Evolutionary conservation across 2,797 vertebrate species (phyloP).

Genomic region (Neosilurus hyrtlii): DNA sequence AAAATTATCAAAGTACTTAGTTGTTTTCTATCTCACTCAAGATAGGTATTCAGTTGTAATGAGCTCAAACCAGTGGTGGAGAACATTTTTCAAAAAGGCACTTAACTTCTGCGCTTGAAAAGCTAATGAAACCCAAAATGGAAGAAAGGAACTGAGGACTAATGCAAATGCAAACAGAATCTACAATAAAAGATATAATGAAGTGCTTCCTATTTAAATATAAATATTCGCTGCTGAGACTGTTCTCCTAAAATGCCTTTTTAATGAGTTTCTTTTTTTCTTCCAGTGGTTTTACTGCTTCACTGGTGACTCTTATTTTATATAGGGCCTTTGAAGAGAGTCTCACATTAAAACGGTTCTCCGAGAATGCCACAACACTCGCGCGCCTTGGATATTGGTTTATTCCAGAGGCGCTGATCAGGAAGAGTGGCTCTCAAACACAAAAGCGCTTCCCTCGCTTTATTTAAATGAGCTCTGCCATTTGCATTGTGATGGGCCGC

Average conservation of each 20-base stretch:
- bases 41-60: conserved; percentile 78
- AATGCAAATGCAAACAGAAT: conserved; percentile 99
- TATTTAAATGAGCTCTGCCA: conserved; percentile 99
- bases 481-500: conserved; percentile 99
- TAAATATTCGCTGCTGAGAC: conserved; percentile 98
- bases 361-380: conserved; percentile 99
- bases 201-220: conserved; percentile 99
- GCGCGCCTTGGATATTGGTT: conserved; percentile 98
- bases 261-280: conserved; percentile 99
- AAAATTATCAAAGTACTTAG: conserved; percentile 75
- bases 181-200: conserved; percentile 99
- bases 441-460: conserved; percentile 99
- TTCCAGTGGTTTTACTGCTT: conserved; percentile 92
- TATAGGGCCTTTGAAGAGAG: conserved; percentile 85
- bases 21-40: conserved; percentile 70
- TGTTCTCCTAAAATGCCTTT: conserved; percentile 99
- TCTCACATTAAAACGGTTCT: conserved; percentile 91
- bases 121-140: conserved; percentile 99
- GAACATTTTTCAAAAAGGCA: conserved; percentile 81
- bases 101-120: conserved; percentile 82
- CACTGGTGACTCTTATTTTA: conserved; percentile 99
- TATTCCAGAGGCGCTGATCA: conserved; percentile 99
- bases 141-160: conserved; percentile 96
- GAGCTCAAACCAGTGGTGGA: conserved; percentile 77
- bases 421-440: conserved; percentile 99